Evolutionary conservation across 2,113 vertebrate genomes (phyloP), one percentile per base, ranked within the genome.

Genomic region (Bubalus kerabau): DNA sequence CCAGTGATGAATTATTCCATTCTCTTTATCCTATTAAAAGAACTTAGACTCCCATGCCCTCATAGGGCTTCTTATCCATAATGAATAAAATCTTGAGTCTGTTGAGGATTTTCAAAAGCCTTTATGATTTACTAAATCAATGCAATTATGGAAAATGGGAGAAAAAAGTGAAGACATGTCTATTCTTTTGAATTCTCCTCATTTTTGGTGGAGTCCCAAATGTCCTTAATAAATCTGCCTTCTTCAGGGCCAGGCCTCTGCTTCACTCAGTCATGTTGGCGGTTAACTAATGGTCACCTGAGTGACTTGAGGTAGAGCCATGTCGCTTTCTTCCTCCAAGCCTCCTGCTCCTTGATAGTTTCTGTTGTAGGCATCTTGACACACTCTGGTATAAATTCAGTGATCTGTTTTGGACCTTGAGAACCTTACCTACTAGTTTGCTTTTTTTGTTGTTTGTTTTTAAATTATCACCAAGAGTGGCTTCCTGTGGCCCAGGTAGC

Each of bases 71-170:
- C 62, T 85, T 94, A 59, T 76, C 36, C 8, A 76, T 48, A 19
- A 80, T 56, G 90, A 87, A 6, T 88, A 88, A 94, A 71, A 67
- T 92, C 52, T 85, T 91, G 76, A 87, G 24, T 86, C 80, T 56
- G 52, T 5, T 97, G 24, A 24, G 89, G 82, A 82, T 97, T 98
- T 98, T 97, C 36, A 62, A 76, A 71, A 82, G 84, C 67, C 26
- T 93, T 98, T 90, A 54, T 76, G 94, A 95, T 24, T 85, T 87
- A 94, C 71, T 94, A 94, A 85, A 57, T 54, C 67, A 91, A 2
- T 87, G 67, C 94, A 91, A 82, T 52, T 17, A 85, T 95, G 52
- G 82, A 84, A 89, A 94, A 56, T 30, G 83, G 48, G 26, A 43
- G 59, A 56, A 96, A 78, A 59, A 96, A 67, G 24, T 74, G 57